phyloP scores from a whole-genome alignment of 2,113 vertebrate genomes.

The Peromyscus maniculatus region DNA sequence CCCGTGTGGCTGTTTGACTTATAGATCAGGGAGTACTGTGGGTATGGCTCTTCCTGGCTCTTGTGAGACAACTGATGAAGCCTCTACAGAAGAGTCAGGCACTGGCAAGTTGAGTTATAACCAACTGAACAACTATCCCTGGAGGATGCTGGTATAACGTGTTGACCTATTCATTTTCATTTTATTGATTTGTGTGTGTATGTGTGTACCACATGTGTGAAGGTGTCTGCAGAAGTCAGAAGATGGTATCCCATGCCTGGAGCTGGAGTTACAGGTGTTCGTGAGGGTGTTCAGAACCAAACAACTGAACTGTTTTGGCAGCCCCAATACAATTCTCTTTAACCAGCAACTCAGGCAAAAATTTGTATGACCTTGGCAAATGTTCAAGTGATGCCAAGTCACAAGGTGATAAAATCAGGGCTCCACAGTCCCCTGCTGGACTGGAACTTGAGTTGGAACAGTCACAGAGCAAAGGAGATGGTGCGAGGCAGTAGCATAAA shows the following conservation, averaged over 20 bases:
- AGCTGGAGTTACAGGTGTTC: not conserved
- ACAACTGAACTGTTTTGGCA: not conserved
- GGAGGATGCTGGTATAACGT: constrained; percentile 6
- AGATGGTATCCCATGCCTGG: not conserved
- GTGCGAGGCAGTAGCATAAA: constrained; percentile 1
- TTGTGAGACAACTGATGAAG: not conserved
- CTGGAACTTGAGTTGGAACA: constrained; percentile 8
- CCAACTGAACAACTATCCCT: constrained; percentile 25
- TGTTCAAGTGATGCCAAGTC: constrained; percentile 24
- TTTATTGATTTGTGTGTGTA: not conserved
- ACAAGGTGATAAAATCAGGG: constrained; percentile 43
- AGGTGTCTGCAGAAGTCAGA: not conserved
- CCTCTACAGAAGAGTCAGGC: constrained; percentile 44
- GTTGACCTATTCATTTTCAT: not conserved
- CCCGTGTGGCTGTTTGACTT: constrained; percentile 22
- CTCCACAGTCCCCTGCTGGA: not conserved
- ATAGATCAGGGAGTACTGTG: not conserved
- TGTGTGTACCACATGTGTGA: not conserved
- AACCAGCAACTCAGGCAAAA: constrained; percentile 40
- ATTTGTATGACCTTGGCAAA: constrained; percentile 23
- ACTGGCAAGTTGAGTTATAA: not conserved
- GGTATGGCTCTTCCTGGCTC: not conserved
- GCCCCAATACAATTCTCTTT: not conserved
- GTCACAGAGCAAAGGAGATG: constrained; percentile 10
- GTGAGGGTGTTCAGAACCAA: not conserved